Evolutionary conservation across 2,113 vertebrate genomes (phyloP), one percentile per base, ranked within the genome.

Genomic region (Agapornis roseicollis): DNA sequence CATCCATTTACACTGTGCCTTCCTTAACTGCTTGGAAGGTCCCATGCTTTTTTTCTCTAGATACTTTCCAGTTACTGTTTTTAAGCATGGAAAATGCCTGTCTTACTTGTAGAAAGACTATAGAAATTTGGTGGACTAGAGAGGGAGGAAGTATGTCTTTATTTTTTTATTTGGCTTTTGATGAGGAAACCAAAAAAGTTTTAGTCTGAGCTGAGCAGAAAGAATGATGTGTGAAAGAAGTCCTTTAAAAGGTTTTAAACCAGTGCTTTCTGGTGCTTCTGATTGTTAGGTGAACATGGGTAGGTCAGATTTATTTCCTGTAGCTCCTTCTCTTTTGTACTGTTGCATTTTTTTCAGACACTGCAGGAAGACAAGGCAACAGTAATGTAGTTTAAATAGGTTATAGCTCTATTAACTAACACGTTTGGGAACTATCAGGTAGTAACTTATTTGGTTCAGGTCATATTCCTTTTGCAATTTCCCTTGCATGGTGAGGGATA

Each of bases 381-480:
- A 91, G 31, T 82, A 83, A 39, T 74, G 52, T 84, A 70, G 58
- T 82, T 91, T 91, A 95, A 93, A 53, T 96, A 95, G 94, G 93
- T 97, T 96, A 96, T 85, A 91, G 80, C 84, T 95, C 89, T 92
- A 92, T 76, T 94, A 96, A 76, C 46, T 70, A 84, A 74, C 66
- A 82, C 90, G 41, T 95, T 81, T 90, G 94, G 89, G 93, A 95
- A 3, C 73, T 68, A 37, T 61, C 29, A 71, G 44, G n/a, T 89
- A 87, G 89, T 89, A 95, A 89, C n/a, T 90, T 90, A 72, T 79
- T 63, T 88, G 72, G 83, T 94, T 94, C 80, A 95, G 93, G 92
- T 94, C 85, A 91, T 90, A 47, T 83, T 80, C 46, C 68, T 88
- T 80, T 88, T 91, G 50, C 41, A 84, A 0, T 80, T 41, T 18